A percentile compares a stretch with the other conserved stretches of the same genome.
phyloP scores from a whole-genome alignment of 2,113 vertebrate genomes.

The Coptodon rendalli region DNA sequence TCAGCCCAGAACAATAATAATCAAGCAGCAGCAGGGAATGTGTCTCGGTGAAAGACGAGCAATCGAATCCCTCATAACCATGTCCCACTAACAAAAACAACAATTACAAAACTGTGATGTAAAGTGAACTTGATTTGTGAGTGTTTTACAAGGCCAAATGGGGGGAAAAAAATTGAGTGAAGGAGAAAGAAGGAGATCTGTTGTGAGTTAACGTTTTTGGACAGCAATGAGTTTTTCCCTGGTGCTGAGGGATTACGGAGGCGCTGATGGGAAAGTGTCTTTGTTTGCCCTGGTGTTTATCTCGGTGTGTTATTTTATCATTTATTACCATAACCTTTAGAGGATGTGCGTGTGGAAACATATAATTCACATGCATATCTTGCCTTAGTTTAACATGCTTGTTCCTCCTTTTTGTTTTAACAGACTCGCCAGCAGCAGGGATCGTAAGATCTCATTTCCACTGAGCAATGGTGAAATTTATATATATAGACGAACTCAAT shows the following conservation, averaged over 20 bases:
- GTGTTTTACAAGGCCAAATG: slow-evolving; percentile 65
- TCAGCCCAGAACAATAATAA: neutral
- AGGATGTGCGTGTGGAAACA: neutral
- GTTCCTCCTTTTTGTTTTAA: slow-evolving; percentile 39
- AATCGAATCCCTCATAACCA: slow-evolving; percentile 21
- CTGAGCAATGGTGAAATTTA: slow-evolving; percentile 5
- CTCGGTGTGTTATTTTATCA: slow-evolving; percentile 7
- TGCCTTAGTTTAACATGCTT: slow-evolving; percentile 15
- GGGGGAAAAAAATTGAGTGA: neutral
- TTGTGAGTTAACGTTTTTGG: slow-evolving; percentile 61
- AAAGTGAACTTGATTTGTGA: slow-evolving; percentile 57
- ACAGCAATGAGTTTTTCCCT: slow-evolving; percentile 56
- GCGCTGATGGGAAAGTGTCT: slow-evolving; percentile 29
- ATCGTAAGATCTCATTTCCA: slow-evolving; percentile 57
- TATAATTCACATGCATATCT: neutral
- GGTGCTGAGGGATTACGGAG: slow-evolving; percentile 57
- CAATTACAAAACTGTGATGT: slow-evolving; percentile 55
- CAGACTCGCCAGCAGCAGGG: slow-evolving; percentile 22
- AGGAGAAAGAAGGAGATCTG: slow-evolving; percentile 41
- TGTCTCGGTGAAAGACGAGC: slow-evolving; percentile 32
- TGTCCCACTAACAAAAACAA: slow-evolving; percentile 50
- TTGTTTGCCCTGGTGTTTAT: slow-evolving; percentile 16
- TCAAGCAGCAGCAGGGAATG: slow-evolving; percentile 8
- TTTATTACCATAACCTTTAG: slow-evolving; percentile 16
- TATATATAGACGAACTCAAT: neutral